These are phyloP conservation scores for Rhinatrema bivittatum DNA, from an alignment of 2,797 vertebrate species.

Conservation along the genomic window DNA sequence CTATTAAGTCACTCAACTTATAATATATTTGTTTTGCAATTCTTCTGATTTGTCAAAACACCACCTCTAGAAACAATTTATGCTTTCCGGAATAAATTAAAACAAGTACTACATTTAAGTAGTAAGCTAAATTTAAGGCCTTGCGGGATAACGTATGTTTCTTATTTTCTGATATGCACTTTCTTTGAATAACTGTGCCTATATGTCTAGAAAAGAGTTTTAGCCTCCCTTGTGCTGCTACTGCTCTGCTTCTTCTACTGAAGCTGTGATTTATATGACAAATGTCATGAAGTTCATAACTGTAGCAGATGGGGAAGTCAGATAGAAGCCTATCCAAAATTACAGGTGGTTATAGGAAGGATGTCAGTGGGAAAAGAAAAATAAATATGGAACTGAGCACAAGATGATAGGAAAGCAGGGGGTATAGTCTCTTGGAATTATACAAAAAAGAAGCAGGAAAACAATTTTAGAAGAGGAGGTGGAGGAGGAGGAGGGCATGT, in stretches of 20 bases:
- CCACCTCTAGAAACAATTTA: constrained; percentile 17
- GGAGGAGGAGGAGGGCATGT: no score
- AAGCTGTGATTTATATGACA: constrained; percentile 1
- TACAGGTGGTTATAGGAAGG: neutral
- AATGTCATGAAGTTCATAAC: constrained; percentile 17
- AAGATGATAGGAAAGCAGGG: neutral
- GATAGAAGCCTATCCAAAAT: neutral
- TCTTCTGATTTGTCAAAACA: constrained; percentile 18
- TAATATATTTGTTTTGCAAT: no score
- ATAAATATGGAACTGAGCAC: neutral
- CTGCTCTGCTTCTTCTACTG: neutral
- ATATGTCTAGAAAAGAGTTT: constrained; percentile 3
- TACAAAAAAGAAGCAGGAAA: no score
- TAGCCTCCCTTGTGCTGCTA: constrained; percentile 2
- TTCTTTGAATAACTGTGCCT: neutral
- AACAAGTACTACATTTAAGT: constrained; percentile 1
- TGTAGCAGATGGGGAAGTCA: constrained; percentile 1
- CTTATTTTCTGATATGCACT: neutral
- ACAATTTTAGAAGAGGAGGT: no score
- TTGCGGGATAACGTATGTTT: constrained; percentile 2
- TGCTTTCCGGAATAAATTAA: constrained; percentile 17
- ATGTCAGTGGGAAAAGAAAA: neutral
- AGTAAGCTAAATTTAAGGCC: neutral
- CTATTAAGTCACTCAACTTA: no score
- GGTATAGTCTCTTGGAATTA: no score